Evolutionary conservation across 2,797 vertebrate species (phyloP), one percentile per base, ranked within the genome.

Genomic region (Cygnus olor): DNA sequence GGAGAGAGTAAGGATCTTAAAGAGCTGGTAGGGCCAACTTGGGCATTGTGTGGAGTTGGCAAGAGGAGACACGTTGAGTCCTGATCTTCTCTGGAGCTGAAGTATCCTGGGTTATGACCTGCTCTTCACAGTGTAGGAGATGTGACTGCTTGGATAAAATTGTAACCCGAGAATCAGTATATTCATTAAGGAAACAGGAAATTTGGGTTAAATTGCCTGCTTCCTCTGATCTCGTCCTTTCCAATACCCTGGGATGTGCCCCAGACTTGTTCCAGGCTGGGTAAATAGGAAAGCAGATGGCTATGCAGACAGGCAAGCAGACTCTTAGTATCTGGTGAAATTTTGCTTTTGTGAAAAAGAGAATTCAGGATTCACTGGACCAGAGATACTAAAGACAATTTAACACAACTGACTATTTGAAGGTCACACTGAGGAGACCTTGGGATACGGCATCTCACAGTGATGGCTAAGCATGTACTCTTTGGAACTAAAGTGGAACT

Each of bases 21-120:
- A 80, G 88, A 78, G 32, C n/a, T 32, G 7, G 21, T 32, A 69
- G 2, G 5, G n/a, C 18, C 20, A 54, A 92, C 44, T 6, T 5
- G 22, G 56, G 32, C 22, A 34, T n/a, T 1, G 1, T 32, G 57
- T 83, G 84, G 65, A 89, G 84, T 42, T 65, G 82, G 45, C 71
- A 22, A 91, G 60, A 86, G 77, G 44, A 89, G 45, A 54, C 44
- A 73, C 25, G 6, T 14, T 65, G 86, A 80, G 78, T 80, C 49
- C 57, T 80, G 71, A 53, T 9, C 4, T 45, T 73, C 44, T 72
- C 64, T 32, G 21, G 20, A 82, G 64, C 32, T 82, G 36, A 82
- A 82, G 45, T n/a, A 74, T 80, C 64, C 87, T 56, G 38, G 61
- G 57, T 69, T 85, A 36, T 34, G 76, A 69, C 72, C 69, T 51